Evolutionary conservation across 2,113 vertebrate genomes (phyloP).

Genomic region (Mustela nigripes): DNA sequence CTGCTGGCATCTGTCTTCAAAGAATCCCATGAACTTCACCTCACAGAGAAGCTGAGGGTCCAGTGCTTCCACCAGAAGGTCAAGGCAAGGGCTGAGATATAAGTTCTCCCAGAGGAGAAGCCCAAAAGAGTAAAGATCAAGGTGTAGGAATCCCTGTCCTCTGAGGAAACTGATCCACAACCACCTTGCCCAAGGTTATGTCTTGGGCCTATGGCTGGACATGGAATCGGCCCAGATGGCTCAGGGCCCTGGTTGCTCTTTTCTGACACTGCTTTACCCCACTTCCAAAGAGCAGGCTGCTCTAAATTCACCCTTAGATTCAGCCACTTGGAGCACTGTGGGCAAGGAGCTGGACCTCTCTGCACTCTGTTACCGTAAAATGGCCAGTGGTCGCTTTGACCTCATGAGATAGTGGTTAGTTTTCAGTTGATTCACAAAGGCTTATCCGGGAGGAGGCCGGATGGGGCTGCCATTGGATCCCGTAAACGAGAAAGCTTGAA

Average conservation of each 20-base stretch:
- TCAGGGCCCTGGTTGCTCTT: background rate
- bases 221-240: background rate
- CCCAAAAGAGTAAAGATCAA: background rate
- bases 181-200: background rate
- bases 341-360: background rate
- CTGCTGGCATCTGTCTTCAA: background rate
- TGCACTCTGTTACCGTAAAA: background rate
- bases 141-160: background rate
- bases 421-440: background rate
- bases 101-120: background rate
- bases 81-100: background rate
- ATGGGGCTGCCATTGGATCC: background rate
- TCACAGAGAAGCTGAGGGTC: background rate
- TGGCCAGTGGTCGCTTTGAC: background rate
- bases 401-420: background rate
- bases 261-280: background rate
- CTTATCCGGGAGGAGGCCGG: background rate
- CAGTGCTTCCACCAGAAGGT: background rate
- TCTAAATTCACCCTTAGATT: background rate
- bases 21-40: background rate
- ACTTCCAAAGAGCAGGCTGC: background rate
- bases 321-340: background rate
- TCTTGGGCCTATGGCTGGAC: too few relatives aligned
- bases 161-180: background rate
- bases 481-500: background rate